Conservation (phyloP, 64 coral and sea anemone genomes). For the Trachythela sp. region DNA sequence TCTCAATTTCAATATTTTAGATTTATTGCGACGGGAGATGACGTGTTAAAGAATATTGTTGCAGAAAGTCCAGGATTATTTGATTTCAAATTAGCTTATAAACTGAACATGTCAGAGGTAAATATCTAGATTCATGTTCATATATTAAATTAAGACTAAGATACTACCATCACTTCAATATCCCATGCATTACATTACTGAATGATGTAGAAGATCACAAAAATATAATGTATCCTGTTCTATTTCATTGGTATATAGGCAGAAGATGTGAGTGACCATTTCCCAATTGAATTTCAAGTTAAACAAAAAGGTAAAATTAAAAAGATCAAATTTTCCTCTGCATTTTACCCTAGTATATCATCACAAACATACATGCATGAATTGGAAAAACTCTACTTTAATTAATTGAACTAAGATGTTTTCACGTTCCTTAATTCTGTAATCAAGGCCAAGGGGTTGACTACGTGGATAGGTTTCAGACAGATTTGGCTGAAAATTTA, state of each 20-base stretch:
- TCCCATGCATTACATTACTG: neutral
- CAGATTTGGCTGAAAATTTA: too few species aligned
- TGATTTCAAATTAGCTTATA: conserved; percentile 57
- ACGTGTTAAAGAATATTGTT: conserved; percentile 44
- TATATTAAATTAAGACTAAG: too few species aligned
- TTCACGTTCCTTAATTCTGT: too few species aligned
- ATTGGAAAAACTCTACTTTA: too few species aligned
- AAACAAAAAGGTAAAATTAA: conserved; percentile 56
- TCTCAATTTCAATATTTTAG: conserved; percentile 29
- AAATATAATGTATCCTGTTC: neutral
- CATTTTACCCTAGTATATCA: neutral
- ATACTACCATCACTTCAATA: neutral
- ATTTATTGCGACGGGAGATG: conserved; percentile 65
- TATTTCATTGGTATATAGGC: conserved; percentile 23
- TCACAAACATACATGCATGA: too few species aligned
- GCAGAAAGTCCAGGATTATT: conserved; percentile 55
- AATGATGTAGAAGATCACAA: neutral
- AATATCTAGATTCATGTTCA: too few species aligned
- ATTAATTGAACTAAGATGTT: too few species aligned
- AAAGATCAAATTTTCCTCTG: neutral
- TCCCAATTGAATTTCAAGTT: conserved; percentile 84
- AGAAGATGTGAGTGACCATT: conserved; percentile 68
- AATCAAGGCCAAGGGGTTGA: too few species aligned
- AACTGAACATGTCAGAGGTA: conserved; percentile 47
- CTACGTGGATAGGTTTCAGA: too few species aligned